phyloP scores from a whole-genome alignment of 2,113 vertebrate genomes.

The Microcebus murinus region DNA sequence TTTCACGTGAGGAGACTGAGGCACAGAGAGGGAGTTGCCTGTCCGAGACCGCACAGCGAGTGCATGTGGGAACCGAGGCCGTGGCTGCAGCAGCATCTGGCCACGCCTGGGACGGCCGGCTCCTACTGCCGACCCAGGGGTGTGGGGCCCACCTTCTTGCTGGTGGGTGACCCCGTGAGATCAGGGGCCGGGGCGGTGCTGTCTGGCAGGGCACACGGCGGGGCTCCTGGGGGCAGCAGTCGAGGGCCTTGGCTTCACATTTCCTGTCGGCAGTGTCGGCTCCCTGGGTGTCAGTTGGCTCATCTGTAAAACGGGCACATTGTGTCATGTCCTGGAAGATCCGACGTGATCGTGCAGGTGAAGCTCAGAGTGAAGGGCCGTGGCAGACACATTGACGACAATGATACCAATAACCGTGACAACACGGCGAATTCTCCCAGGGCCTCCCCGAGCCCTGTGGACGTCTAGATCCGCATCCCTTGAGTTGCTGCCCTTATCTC shows the following conservation, averaged over 20 bases:
- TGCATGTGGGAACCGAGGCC: background rate
- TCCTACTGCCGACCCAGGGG: rapidly evolving
- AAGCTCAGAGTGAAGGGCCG: rapidly evolving
- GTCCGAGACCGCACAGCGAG: rapidly evolving
- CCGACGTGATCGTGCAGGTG: background rate
- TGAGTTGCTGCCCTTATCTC: background rate
- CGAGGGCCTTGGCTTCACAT: background rate
- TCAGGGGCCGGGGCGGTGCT: background rate
- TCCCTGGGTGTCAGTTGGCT: background rate
- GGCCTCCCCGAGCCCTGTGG: background rate
- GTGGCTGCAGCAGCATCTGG: rapidly evolving
- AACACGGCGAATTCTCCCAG: background rate
- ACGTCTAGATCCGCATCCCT: rapidly evolving
- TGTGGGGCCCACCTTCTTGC: background rate
- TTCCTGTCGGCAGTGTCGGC: background rate
- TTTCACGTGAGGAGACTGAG: too few species aligned
- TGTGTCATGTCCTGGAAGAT: rapidly evolving
- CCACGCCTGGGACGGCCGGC: rapidly evolving
- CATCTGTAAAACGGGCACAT: rapidly evolving
- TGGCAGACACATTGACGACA: rapidly evolving
- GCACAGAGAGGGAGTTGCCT: background rate
- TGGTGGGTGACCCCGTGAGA: background rate
- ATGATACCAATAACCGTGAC: too few species aligned
- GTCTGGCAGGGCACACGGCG: rapidly evolving
- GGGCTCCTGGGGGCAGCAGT: rapidly evolving